Evolutionary conservation across 2,888 invertebrate species (phyloP).

Genomic region (Nowickia ferox): DNA sequence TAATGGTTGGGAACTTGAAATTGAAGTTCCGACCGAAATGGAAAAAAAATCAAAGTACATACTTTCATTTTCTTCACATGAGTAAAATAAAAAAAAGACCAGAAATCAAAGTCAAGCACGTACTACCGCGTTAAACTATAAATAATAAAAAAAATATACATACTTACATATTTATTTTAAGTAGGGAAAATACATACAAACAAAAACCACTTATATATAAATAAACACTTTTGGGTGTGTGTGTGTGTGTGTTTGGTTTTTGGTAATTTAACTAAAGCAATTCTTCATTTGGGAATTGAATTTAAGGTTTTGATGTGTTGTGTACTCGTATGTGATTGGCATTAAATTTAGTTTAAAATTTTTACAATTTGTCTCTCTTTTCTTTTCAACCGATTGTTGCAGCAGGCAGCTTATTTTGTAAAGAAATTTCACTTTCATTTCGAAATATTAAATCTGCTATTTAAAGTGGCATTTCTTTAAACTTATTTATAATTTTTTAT

Average conservation of each 20-base stretch:
- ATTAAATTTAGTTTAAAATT: constrained; percentile 34
- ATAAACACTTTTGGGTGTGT: not conserved
- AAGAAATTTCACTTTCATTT: constrained; percentile 66
- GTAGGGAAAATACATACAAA: not conserved
- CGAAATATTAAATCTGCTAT: constrained; percentile 20
- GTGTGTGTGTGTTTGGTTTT: not conserved
- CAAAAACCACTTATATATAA: not conserved
- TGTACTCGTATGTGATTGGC: constrained; percentile 35
- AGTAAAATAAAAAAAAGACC: not conserved
- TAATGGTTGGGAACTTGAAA: constrained; percentile 49
- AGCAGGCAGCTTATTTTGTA: not conserved
- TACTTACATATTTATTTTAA: not conserved
- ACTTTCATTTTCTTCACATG: constrained; percentile 46
- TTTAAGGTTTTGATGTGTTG: not conserved
- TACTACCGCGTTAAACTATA: constrained; percentile 30
- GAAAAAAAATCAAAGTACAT: constrained; percentile 18
- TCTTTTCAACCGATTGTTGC: not conserved
- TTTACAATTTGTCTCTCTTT: not conserved
- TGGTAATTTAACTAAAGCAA: constrained; percentile 8
- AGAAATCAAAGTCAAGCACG: constrained; percentile 33
- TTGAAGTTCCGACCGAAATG: constrained; percentile 26
- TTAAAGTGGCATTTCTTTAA: constrained; percentile 29
- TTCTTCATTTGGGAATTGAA: not conserved
- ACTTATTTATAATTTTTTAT: constrained; percentile 39
- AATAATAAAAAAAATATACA: constrained; percentile 7